phyloP scores from a whole-genome alignment of 2,888 invertebrate genomes.

The Lissonota sp. region DNA sequence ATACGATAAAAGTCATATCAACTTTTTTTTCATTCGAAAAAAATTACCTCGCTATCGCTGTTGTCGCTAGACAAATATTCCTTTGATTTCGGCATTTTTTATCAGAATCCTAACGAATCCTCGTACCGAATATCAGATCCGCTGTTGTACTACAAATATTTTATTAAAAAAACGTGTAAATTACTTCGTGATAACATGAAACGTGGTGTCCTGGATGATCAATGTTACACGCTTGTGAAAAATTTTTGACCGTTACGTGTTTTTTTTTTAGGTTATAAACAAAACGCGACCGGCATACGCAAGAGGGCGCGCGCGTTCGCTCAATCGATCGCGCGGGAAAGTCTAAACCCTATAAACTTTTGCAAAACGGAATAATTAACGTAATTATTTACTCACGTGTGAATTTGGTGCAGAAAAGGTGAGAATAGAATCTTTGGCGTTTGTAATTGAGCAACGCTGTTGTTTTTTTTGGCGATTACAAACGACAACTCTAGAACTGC shows the following conservation, averaged over 20 bases:
- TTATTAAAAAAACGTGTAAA: slow-evolving; percentile 6
- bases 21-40: not conserved
- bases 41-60: slow-evolving; percentile 73
- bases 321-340: not conserved
- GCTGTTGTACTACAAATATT: not conserved
- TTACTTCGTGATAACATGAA: slow-evolving; percentile 16
- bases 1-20: not conserved
- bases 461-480: too few species aligned
- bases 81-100: slow-evolving; percentile 80
- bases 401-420: too few species aligned
- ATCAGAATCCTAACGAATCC: slow-evolving; percentile 6
- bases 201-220: not conserved
- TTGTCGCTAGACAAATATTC: slow-evolving; percentile 75
- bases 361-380: too few species aligned
- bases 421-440: too few species aligned
- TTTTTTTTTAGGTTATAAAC: slow-evolving; percentile 49
- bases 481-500: too few species aligned
- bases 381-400: too few species aligned
- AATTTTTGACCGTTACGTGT: not conserved
- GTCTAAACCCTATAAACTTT: too few species aligned
- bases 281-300: slow-evolving; percentile 12
- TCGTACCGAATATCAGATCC: not conserved
- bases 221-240: not conserved
- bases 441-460: too few species aligned
- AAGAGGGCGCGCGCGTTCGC: not conserved